A percentile compares a stretch with the other conserved stretches of the same genome.
phyloP scores from a whole-genome alignment of 2,888 invertebrate species.

The Onthophagus sagittarius region DNA sequence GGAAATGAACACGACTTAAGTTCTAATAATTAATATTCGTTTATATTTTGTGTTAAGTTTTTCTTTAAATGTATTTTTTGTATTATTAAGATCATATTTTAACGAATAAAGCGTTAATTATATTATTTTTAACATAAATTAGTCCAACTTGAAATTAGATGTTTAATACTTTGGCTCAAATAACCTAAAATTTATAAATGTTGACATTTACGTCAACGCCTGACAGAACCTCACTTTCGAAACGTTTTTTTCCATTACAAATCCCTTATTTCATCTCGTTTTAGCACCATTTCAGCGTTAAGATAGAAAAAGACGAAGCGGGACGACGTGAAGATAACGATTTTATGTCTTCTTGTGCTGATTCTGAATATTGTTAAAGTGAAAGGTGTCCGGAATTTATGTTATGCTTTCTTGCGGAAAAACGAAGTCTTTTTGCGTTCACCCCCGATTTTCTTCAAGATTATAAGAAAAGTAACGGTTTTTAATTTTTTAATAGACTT shows the following conservation, averaged over 20 bases:
- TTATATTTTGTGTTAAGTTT: not conserved
- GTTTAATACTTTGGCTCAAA: not conserved
- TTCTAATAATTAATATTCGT: too few species aligned
- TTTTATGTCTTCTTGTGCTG: not conserved
- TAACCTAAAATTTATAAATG: not conserved
- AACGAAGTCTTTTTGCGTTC: not conserved
- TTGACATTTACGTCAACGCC: not conserved
- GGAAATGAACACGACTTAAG: too few species aligned
- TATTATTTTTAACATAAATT: too few species aligned
- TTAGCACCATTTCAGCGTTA: not conserved
- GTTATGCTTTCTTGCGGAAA: conserved; percentile 23
- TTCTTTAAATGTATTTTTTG: not conserved
- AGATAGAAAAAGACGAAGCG: not conserved
- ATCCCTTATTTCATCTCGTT: not conserved
- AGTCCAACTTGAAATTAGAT: not conserved
- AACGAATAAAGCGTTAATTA: not conserved
- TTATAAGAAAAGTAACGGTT: not conserved
- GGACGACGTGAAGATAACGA: not conserved
- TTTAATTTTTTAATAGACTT: not conserved
- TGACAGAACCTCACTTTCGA: not conserved
- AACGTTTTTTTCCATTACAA: not conserved
- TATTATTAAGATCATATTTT: not conserved
- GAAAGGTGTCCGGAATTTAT: conserved; percentile 19
- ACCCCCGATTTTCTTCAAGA: not conserved
- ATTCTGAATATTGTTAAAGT: conserved; percentile 18